Evolutionary conservation across 1,140 invertebrate genomes (phyloP).

Genomic region (Micrasema longulum): DNA sequence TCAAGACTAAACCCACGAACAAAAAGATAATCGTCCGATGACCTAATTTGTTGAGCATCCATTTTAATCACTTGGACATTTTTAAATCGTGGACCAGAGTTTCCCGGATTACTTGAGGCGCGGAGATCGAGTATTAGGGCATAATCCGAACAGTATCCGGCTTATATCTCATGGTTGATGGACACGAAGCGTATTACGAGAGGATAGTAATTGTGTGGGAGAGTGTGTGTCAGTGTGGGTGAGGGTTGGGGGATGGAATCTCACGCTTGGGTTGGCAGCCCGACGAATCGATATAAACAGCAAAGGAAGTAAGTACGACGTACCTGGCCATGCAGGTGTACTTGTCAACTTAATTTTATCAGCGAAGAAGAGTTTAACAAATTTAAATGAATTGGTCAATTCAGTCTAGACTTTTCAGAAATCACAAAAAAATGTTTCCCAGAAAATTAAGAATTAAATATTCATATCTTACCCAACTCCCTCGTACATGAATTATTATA

Average conservation of each 20-base stretch:
- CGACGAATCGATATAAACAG: constrained; percentile 27
- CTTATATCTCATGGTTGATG: constrained; percentile 45
- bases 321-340: background rate
- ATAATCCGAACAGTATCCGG: constrained; percentile 41
- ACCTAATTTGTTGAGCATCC: too few species aligned
- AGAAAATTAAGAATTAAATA: too few species aligned
- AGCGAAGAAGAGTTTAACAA: too few species aligned
- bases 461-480: too few species aligned
- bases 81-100: constrained; percentile 19
- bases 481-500: too few species aligned
- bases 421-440: too few species aligned
- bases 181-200: constrained; percentile 41
- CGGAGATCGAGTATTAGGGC: constrained; percentile 12
- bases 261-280: constrained; percentile 22
- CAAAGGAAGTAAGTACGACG: constrained; percentile 12
- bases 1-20: background rate
- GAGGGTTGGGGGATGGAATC: constrained; percentile 5
- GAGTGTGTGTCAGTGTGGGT: too few species aligned
- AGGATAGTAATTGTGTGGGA: too few species aligned
- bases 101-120: constrained; percentile 5
- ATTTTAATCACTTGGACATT: constrained; percentile 15
- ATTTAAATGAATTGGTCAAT: too few species aligned
- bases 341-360: constrained; percentile 10
- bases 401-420: too few species aligned
- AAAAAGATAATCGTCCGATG: background rate